Base-by-base conservation (phyloP, 2,888 invertebrate genomes). In the Agriotes lineatus region DNA sequence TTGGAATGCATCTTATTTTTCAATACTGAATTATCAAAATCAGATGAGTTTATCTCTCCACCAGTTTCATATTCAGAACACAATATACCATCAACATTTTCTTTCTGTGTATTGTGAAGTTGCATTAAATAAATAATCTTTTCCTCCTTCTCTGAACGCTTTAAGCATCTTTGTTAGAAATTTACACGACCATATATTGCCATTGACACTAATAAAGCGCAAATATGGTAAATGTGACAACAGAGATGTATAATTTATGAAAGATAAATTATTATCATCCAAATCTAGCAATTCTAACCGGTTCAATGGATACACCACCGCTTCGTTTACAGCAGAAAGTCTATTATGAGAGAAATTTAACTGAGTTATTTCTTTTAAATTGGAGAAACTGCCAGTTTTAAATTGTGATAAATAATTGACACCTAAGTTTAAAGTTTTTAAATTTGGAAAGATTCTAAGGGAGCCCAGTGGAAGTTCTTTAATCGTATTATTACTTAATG, bases 271-370 rank as follows among this genome's bases (percentile, higher is more conserved):
- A 18, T 42, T 42, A 18, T 42, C 14, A 16, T 42, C 42, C 5
- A 42, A 18, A 42, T 14, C 14, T 14, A 42, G 18, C 1, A 14
- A 6, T 14, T n/a, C 2, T 16, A 42, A 4, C 16, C 16, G 16
- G 16, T 16, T 12, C 9, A 42, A 42, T 7, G 42, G 14, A 4
- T 14, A 42, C 3, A 42, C 6, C 1, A 18, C 18, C 1, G 42
- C 5, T 42, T 42, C 16, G 9, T 42, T 14, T 14, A 42, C 7
- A 14, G 3, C 16, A 16, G 16, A 7, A 14, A 42, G 16, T 1
- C 9, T 16, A 16, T 42, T 42, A 25, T 58, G 9, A 14, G 58
- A 58, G n/a, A 58, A n/a, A 44, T 58, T 58, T 30, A 58, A 39
- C 42, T 42, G 6, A 4, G 12, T 39, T 1, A 39, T 12, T 39